Evolutionary conservation across 2,888 invertebrate genomes (phyloP), one percentile per base, ranked within the genome.

Genomic region (Ernsta delagoae): DNA sequence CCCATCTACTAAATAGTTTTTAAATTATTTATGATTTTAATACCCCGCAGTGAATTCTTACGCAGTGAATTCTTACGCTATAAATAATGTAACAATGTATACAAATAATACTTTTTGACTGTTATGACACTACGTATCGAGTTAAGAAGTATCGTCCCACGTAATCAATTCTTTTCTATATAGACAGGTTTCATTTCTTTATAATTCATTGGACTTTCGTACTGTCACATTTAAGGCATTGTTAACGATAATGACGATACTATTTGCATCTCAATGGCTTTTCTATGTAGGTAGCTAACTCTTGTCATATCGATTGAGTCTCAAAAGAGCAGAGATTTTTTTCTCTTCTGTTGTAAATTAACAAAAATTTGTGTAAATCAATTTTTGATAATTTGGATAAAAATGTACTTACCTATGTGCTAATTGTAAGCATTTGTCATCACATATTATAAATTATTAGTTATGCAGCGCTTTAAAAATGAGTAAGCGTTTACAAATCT

Each of bases 111-210:
- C 31, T 68, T 68, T 62, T 61, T 68, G 56, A 56, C 48, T 57
- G n/a, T 68, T 68, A 68, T 68, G 67, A 62, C 61, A 68, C 45
- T 43, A 24, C 56, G 56, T 68, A 45, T 60, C 16, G 48, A 16
- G 43, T 56, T 53, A 62, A 48, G 59, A 66, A 61, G 24, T 24
- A 5, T 8, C 56, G 48, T 48, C 61, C 67, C 67, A 68, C 67
- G 67, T 68, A 62, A 68, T 68, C 67, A 57, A 68, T 68, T 68
- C 67, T 57, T 68, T 57, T 60, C 61, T 61, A 45, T 31, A 31
- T 31, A 24, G 31, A 41, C 61, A 7, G 60, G 39, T 31, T 31
- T 3, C 31, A 31, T 31, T 48, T 56, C 39, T 24, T 24, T 61
- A 45, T 62, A 56, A 48, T 60, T 60, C 60, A 54, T 60, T 34